Conservation (phyloP, 2,113 vertebrate genomes). For the Plotosus lineatus region DNA sequence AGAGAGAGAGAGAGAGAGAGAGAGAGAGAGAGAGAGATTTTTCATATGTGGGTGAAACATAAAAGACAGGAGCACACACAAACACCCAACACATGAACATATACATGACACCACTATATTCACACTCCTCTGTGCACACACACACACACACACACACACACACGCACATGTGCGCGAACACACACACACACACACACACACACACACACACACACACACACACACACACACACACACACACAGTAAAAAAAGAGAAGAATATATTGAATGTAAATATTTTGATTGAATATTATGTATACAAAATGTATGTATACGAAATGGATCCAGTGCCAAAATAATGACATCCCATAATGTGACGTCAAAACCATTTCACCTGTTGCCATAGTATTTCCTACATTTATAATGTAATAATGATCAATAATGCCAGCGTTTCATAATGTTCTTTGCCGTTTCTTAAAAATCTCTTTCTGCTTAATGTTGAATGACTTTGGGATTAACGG, state of each 20-base stretch:
- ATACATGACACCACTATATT: conserved; percentile 41
- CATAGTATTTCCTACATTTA: conserved; percentile 66
- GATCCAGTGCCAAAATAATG: conserved; percentile 77
- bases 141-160: conserved; percentile 31
- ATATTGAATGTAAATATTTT: conserved; percentile 80
- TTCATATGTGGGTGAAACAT: conserved; percentile 16
- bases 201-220: too few relatives aligned
- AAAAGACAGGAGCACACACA: conserved; percentile 39
- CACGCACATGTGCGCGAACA: too few relatives aligned
- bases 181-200: conserved; percentile 36
- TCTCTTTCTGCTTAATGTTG: conserved; percentile 65
- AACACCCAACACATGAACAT: conserved; percentile 37
- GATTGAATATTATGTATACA: conserved; percentile 65
- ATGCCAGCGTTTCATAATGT: conserved; percentile 71
- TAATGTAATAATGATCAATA: conserved; percentile 60
- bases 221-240: conserved; percentile 21
- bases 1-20: conserved; percentile 22
- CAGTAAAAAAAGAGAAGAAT: conserved; percentile 55
- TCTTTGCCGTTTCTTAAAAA: conserved; percentile 70
- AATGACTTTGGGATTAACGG: conserved; percentile 63
- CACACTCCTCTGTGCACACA: conserved; percentile 33
- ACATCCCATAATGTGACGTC: conserved; percentile 75
- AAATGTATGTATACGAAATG: conserved; percentile 67
- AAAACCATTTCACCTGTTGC: conserved; percentile 69
- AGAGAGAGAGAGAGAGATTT: not conserved